Conservation (phyloP, 1,140 invertebrate species). For the Polypedilum vanderplanki region DNA sequence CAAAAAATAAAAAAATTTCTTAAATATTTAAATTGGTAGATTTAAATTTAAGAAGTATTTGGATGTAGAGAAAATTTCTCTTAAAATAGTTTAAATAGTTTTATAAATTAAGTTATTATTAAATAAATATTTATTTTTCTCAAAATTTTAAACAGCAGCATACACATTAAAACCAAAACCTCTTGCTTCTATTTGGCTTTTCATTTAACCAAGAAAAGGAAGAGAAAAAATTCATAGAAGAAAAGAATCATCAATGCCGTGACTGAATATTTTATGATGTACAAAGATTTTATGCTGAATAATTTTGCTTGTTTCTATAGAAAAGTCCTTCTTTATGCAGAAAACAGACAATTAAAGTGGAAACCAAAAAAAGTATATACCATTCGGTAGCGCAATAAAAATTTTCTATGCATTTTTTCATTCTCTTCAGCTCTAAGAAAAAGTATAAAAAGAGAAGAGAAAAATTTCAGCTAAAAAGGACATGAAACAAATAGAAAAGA, state of each 20-base stretch:
- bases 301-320: not conserved
- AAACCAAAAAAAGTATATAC: constrained; percentile 3
- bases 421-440: not conserved
- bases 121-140: too few relatives aligned
- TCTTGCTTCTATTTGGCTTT: not conserved
- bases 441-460: not conserved
- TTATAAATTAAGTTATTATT: too few relatives aligned
- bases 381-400: constrained; percentile 26
- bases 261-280: constrained; percentile 23
- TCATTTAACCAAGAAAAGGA: too few relatives aligned
- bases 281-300: not conserved
- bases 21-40: too few relatives aligned
- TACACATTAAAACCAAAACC: constrained; percentile 11
- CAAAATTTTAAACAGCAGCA: not conserved
- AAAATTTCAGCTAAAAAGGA: not conserved
- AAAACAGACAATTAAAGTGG: not conserved
- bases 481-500: not conserved
- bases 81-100: too few relatives aligned
- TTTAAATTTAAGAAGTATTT: too few relatives aligned
- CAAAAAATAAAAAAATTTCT: too few relatives aligned
- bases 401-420: not conserved
- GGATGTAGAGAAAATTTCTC: too few relatives aligned
- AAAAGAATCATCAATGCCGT: constrained; percentile 11
- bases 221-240: too few relatives aligned
- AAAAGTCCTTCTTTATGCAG: not conserved